These are phyloP conservation scores for Amblyornis subalaris DNA, from an alignment of 2,113 vertebrate species.

Conservation along the genomic window DNA sequence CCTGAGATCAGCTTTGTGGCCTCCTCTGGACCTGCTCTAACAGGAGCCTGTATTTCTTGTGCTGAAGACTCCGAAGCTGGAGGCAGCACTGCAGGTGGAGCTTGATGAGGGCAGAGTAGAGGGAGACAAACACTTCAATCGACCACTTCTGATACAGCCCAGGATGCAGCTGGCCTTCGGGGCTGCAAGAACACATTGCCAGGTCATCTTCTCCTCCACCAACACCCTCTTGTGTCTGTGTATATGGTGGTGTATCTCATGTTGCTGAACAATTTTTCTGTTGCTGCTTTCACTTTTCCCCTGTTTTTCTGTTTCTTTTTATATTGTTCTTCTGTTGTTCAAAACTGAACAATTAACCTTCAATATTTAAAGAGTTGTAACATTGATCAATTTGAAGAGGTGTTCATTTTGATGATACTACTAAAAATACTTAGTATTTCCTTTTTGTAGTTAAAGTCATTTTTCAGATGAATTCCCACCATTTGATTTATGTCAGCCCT, in stretches of 20 bases:
- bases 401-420: not conserved
- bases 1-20: not conserved
- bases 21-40: not conserved
- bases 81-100: not conserved
- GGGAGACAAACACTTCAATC: not conserved
- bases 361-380: not conserved
- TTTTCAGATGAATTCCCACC: not conserved
- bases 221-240: not conserved
- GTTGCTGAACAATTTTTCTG: not conserved
- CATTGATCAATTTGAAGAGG: not conserved
- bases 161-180: fast-evolving
- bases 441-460: not conserved
- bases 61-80: not conserved
- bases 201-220: not conserved
- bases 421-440: not conserved
- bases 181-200: not conserved
- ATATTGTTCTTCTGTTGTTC: not conserved
- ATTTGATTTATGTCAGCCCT: not conserved
- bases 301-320: not conserved
- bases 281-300: not conserved
- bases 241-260: not conserved
- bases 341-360: not conserved
- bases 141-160: not conserved
- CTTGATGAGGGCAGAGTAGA: not conserved
- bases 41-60: not conserved